A percentile compares a stretch with the other conserved stretches of the same genome.
Evolutionary conservation across 2,113 vertebrate species (phyloP).

Genomic region (Proteles cristata): DNA sequence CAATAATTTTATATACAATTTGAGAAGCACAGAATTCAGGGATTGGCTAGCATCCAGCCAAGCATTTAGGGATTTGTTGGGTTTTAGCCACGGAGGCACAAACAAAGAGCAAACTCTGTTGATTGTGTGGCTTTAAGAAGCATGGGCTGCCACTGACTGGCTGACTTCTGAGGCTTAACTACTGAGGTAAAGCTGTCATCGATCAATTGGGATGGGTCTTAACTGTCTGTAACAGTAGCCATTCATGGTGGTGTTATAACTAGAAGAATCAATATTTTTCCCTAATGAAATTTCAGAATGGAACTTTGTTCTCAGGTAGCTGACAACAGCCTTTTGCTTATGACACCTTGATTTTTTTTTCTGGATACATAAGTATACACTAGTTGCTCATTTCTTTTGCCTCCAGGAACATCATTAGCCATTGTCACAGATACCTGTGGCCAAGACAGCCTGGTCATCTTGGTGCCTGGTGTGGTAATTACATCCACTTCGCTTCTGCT

Average conservation of each 20-base stretch:
- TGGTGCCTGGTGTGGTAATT: not conserved
- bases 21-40: not conserved
- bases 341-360: not conserved
- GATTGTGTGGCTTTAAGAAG: not conserved
- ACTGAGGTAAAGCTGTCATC: not conserved
- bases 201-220: constrained; percentile 2
- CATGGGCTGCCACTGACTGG: not conserved
- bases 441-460: not conserved
- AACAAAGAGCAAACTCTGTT: not conserved
- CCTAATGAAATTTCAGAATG: not conserved
- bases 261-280: not conserved
- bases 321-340: not conserved
- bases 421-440: not conserved
- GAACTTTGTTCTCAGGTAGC: not conserved
- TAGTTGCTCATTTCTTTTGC: not conserved
- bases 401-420: not conserved
- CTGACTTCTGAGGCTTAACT: not conserved
- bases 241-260: not conserved
- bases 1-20: not conserved
- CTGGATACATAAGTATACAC: not conserved
- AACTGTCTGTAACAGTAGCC: not conserved
- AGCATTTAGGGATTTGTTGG: not conserved
- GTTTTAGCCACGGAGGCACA: not conserved
- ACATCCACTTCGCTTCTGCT: not conserved
- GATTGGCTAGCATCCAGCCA: not conserved